Percentiles rank a stretch among this genome's conserved stretches.
phyloP scores from a whole-genome alignment of 2,888 invertebrate genomes.

The Pyrrhia umbra region DNA sequence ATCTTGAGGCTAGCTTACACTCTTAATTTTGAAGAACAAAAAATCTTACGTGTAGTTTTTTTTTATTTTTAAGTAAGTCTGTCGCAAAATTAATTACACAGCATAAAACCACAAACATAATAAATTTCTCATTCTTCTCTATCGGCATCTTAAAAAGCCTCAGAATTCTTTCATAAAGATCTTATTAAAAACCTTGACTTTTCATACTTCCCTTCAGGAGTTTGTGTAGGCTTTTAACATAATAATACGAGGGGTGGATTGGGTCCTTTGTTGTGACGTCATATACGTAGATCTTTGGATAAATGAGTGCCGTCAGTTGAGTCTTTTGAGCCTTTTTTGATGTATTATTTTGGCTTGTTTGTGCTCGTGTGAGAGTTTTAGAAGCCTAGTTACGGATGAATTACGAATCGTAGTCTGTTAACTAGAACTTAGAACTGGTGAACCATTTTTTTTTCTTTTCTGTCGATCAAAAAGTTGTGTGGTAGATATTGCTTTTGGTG shows the following conservation, averaged over 20 bases:
- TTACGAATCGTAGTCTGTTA: too few relatives aligned
- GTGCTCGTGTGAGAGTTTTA: not conserved
- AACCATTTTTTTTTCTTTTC: too few relatives aligned
- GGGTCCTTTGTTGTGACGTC: conserved; percentile 20
- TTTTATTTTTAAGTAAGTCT: not conserved
- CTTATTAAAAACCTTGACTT: conserved; percentile 36
- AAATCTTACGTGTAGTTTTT: too few relatives aligned
- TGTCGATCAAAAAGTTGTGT: too few relatives aligned
- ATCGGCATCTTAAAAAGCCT: conserved; percentile 3
- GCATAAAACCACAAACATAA: not conserved
- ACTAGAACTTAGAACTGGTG: too few relatives aligned
- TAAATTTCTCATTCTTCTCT: conserved; percentile 2
- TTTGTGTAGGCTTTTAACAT: conserved; percentile 11
- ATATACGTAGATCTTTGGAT: conserved; percentile 2
- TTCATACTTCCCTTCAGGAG: conserved; percentile 1
- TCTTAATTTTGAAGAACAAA: too few relatives aligned
- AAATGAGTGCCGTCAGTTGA: not conserved
- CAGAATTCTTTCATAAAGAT: conserved; percentile 12
- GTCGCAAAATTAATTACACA: not conserved
- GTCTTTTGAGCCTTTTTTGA: conserved; percentile 1
- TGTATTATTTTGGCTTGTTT: conserved; percentile 3
- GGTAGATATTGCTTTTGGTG: too few relatives aligned
- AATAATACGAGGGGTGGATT: conserved; percentile 5
- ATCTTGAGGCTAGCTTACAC: too few relatives aligned
- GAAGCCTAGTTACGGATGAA: not conserved